These are phyloP conservation scores for Austrofundulus limnaeus DNA, from an alignment of 2,113 vertebrate species.

Conservation along the genomic window DNA sequence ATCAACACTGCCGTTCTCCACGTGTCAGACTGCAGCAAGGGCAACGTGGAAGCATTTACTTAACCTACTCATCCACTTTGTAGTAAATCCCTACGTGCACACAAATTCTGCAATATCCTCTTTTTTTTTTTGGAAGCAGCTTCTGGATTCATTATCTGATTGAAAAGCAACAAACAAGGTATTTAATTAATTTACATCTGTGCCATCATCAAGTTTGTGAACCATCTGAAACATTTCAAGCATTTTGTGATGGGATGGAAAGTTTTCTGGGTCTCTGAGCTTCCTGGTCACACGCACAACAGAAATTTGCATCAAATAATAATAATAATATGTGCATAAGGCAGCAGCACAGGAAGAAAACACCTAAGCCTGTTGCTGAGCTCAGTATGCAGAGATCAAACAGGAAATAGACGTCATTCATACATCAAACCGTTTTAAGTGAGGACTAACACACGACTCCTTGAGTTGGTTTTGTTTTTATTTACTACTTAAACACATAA, in stretches of 20 bases:
- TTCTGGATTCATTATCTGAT: constrained; percentile 13
- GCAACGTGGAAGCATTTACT: constrained; percentile 53
- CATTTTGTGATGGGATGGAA: not conserved
- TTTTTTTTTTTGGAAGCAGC: not conserved
- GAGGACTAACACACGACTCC: constrained; percentile 1
- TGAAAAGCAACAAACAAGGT: constrained; percentile 9
- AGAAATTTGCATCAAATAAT: not conserved
- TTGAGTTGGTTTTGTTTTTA: constrained; percentile 32
- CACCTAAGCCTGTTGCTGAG: not conserved
- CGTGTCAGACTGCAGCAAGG: constrained; percentile 59
- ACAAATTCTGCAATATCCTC: not conserved
- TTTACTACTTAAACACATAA: constrained; percentile 58
- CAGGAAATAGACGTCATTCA: constrained; percentile 27
- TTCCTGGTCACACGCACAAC: too few species aligned
- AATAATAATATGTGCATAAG: too few species aligned
- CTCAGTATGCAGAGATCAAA: constrained; percentile 12
- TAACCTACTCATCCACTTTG: constrained; percentile 7
- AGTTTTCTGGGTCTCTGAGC: too few species aligned
- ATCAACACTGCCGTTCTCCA: constrained; percentile 52
- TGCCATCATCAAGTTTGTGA: not conserved
- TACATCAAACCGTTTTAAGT: not conserved
- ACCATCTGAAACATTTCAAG: too few species aligned
- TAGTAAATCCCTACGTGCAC: not conserved
- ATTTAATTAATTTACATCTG: constrained; percentile 10
- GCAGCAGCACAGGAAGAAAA: too few species aligned